Percentiles rank a stretch among this genome's conserved stretches.
Evolutionary conservation across 2,113 vertebrate species (phyloP).

Genomic region (Chitala chitala): DNA sequence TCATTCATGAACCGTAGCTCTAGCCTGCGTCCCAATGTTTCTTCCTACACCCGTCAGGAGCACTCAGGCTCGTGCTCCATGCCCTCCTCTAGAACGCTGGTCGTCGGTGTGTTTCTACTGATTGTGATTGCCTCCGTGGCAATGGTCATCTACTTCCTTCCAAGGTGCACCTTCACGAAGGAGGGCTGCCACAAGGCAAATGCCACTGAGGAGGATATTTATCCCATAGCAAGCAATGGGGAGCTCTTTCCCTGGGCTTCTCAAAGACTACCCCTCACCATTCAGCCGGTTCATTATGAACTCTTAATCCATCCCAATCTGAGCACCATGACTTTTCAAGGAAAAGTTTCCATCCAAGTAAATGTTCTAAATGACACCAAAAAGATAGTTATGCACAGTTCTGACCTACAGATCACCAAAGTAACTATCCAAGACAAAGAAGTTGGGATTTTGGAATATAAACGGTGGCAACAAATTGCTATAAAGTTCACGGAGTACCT

Average conservation of each 20-base stretch:
- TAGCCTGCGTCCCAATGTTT: slow-evolving; percentile 60
- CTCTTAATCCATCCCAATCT: slow-evolving; percentile 77
- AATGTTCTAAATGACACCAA: slow-evolving; percentile 61
- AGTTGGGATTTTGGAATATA: slow-evolving; percentile 73
- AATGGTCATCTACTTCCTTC: slow-evolving; percentile 80
- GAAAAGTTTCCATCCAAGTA: slow-evolving; percentile 70
- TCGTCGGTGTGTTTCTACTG: slow-evolving; percentile 71
- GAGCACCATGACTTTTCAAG: slow-evolving; percentile 70
- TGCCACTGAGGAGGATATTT: slow-evolving; percentile 58
- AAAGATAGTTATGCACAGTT: slow-evolving; percentile 79
- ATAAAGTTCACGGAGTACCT: slow-evolving; percentile 67
- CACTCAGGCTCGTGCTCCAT: slow-evolving; percentile 61
- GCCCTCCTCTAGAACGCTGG: slow-evolving; percentile 68
- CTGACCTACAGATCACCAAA: slow-evolving; percentile 72
- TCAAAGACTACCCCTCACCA: slow-evolving; percentile 68
- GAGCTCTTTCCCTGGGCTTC: slow-evolving; percentile 83
- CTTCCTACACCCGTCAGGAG: slow-evolving; percentile 67
- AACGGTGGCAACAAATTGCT: slow-evolving; percentile 77
- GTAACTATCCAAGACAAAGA: slow-evolving; percentile 48
- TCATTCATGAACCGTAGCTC: slow-evolving; percentile 96
- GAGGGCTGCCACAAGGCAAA: slow-evolving; percentile 78
- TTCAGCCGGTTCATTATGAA: slow-evolving; percentile 76
- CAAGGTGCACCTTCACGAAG: slow-evolving; percentile 88
- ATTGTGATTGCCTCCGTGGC: slow-evolving; percentile 71
- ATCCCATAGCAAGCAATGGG: slow-evolving; percentile 72